Evolutionary conservation across 92 coral and sea anemone genomes (phyloP), one percentile per base, ranked within the genome.

Genomic region (Blastomussa wellsi): DNA sequence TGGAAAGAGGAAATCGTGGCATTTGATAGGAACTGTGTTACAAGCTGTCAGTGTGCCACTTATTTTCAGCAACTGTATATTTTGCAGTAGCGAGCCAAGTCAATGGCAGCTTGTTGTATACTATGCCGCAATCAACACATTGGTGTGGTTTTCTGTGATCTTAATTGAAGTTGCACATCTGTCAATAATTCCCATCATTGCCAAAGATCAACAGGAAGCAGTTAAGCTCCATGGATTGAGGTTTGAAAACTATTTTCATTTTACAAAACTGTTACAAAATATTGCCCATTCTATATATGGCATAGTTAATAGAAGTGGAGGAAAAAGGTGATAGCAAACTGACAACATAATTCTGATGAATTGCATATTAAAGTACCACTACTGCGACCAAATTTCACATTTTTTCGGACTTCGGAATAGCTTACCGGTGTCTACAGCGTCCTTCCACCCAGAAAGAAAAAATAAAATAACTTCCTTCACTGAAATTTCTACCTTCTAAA

Each of bases 1-100:
- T 38, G 87, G 87, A 62, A 59, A 64, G 80, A 75, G 57, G 35
- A 83, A 74, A 37, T 41, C 87, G 24, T 74, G 81, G 87, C 87
- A 83, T 20, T 29, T 83, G 81, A 32, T 81, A 15, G 85, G 85
- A 5, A 69, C n/a, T 10, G 32, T 70, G 35, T 6, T 71, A 3
- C 16, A 44, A 33, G 51, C 29, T 24, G 44, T 70, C 35, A 36
- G 28, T n/a, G 24, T 69, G 26, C 85, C 85, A 51, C 37, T 81
- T 7, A 26, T 49, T 12, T 81, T 66, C 52, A 81, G 65, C 68
- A 47, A 41, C 12, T 81, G 85, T 70, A 69, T 69, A 5, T 37
- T 49, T 33, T 81, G 85, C 66, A 33, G 67, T 37, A 52, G 49
- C 41, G 85, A 36, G 4, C 66, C 77, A 49, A 51, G 85, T 6